Conservation (phyloP, 2,797 vertebrate genomes). For the Micrastur ruficollis region DNA sequence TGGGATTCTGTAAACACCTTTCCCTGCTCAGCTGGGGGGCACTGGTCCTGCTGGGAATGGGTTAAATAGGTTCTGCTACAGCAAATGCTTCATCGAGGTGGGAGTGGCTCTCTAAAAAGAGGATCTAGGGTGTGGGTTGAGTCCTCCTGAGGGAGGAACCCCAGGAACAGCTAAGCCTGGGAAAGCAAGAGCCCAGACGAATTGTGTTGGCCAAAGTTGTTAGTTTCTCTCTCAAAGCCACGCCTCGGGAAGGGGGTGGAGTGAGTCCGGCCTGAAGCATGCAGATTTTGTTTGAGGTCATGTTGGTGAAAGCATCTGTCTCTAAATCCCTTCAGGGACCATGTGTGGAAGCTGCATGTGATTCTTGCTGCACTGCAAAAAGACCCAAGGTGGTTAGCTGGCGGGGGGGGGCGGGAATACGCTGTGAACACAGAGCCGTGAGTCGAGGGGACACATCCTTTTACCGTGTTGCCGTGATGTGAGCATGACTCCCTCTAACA, state of each 20-base stretch:
- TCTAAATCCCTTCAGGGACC: not conserved
- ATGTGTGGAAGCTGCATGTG: not conserved
- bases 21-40: accelerated
- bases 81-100: not conserved
- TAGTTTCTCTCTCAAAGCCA: constrained; percentile 22
- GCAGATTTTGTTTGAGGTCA: not conserved
- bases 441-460: not conserved
- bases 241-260: constrained; percentile 29
- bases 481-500: not conserved
- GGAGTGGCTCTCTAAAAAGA: constrained; percentile 33
- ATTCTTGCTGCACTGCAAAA: accelerated
- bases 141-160: constrained; percentile 57
- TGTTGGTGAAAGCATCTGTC: not conserved
- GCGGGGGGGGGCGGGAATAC: accelerated
- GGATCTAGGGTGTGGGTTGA: constrained; percentile 44
- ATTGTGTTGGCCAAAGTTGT: not conserved
- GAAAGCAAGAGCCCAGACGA: constrained; percentile 31
- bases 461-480: accelerated
- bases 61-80: not conserved
- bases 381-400: not conserved
- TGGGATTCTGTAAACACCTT: not conserved
- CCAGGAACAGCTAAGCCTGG: constrained; percentile 63
- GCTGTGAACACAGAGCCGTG: not conserved
- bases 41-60: not conserved
- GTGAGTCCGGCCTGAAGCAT: not conserved